Base-by-base conservation (phyloP, 2,113 vertebrate genomes). In the Sterna hirundo region DNA sequence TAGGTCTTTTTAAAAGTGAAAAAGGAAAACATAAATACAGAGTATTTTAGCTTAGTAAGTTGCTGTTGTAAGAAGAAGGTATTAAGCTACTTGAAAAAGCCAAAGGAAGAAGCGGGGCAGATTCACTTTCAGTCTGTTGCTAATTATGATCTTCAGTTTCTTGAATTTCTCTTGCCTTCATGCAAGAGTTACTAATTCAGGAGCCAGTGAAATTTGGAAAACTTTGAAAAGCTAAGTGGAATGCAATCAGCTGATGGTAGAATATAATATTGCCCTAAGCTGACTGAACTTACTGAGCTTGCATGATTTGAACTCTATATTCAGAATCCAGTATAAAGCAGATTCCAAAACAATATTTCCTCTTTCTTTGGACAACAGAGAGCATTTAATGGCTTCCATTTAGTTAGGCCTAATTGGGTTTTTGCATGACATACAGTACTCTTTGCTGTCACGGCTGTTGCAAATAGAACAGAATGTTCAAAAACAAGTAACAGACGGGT, bases 401-500 rank as follows among this genome's bases (percentile, higher is more conserved):
- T 94, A 83, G 69, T 92, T 76, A 80, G 32, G 61, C 66, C 92
- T 96, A 88, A 95, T 79, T 96, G 93, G 91, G 32, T 95, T 97
- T 98, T 97, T 97, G 85, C 87, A 84, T 87, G 92, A 88, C 88
- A 90, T 90, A 26, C 60, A 86, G 83, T 17, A 51, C 23, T 84
- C 22, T 62, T 83, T 96, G 74, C 94, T 95, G 86, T 89, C 88
- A 94, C 13, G 62, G 93, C 94, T 96, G 80, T 96, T 97, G 92
- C 75, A 92, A 95, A 96, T 96, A 92, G 97, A 97, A 98, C 92
- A 95, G 88, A 97, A 97, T 96, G 96, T 97, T 96, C 93, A 88
- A 93, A 92, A 97, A 16, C 82, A 90, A 96, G 70, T 95, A 95
- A 93, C 88, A 97, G 88, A 93, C 61, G 66, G 77, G 38, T 84